Evolutionary conservation across 2,797 vertebrate genomes (phyloP).

Genomic region (Pipistrellus pygmaeus): DNA sequence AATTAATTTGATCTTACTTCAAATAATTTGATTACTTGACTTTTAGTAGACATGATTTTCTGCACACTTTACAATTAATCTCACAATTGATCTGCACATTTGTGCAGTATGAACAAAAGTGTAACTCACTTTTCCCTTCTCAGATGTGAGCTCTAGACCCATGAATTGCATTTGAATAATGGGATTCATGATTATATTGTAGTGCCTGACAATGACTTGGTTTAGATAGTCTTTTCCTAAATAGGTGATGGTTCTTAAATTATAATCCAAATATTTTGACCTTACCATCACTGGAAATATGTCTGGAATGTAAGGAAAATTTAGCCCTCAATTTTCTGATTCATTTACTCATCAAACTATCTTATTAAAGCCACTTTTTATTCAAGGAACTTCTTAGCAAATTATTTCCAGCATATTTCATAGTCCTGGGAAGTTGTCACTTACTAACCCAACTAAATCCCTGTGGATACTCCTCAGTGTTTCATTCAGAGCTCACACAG

Average conservation of each 20-base stretch:
- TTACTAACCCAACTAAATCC: slow-evolving; percentile 69
- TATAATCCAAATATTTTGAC: slow-evolving; percentile 81
- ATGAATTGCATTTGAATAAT: slow-evolving; percentile 47
- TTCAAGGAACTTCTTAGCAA: slow-evolving; percentile 73
- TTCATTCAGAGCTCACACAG: slow-evolving; percentile 56
- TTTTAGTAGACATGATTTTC: slow-evolving; percentile 13
- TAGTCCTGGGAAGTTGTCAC: slow-evolving; percentile 65
- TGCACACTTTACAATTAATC: slow-evolving; percentile 10
- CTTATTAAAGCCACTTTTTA: slow-evolving; percentile 76
- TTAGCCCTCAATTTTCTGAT: slow-evolving; percentile 80
- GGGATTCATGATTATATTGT: slow-evolving; percentile 65
- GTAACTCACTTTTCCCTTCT: not conserved
- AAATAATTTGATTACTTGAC: slow-evolving; percentile 42
- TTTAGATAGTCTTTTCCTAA: slow-evolving; percentile 70
- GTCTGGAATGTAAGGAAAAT: slow-evolving; percentile 68
- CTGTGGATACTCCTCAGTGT: slow-evolving; percentile 44
- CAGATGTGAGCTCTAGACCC: not conserved
- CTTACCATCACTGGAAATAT: slow-evolving; percentile 64
- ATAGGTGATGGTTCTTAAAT: slow-evolving; percentile 64
- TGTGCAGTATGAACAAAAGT: not conserved
- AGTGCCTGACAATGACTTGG: slow-evolving; percentile 56
- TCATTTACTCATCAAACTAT: slow-evolving; percentile 79
- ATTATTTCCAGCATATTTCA: slow-evolving; percentile 79
- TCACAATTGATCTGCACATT: not conserved
- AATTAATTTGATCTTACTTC: slow-evolving; percentile 4